Evolutionary conservation across 2,888 invertebrate species (phyloP), one percentile per base, ranked within the genome.

Genomic region (Gasteruption jaculator): DNA sequence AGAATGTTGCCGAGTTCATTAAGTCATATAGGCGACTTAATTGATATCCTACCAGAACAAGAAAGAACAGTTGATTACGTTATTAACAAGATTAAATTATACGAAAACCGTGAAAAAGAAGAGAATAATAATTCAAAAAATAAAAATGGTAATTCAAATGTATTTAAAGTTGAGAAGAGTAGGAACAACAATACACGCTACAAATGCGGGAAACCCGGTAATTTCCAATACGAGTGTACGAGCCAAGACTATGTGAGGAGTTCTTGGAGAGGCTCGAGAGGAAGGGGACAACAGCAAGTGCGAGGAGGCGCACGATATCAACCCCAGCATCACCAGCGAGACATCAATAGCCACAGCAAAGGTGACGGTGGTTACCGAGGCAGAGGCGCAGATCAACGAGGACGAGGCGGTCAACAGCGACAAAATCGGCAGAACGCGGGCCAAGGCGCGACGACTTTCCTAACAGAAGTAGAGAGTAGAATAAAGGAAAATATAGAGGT

Each of bases 41-140:
- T 49, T 8, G 43, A 46, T 35, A 29, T 36, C 3, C 8, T 46
- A 8, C 30, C 30, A 22, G 34, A 34, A 37, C 32, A 26, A 18
- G 43, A 46, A 11, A 25, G 38, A 24, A 49, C 46, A 11, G 34
- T 41, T 2, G 44, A 43, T 6, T 46, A 40, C 42, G 12, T 49
- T n/a, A 43, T 39, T 32, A 41, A 25, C 31, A 44, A 49, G 39
- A 46, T 46, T 11, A 41, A 30, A 32, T 10, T 44, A 24, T 18
- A 6, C 11, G 32, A 18, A 15, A 8, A 18, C 14, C 15, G 12
- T 8, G n/a, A 14, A 8, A 32, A 18, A 32, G 32, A 32, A 5
- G 16, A 32, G 6, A 7, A 15, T 18, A n/a, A n/a, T n/a, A n/a
- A n/a, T n/a, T n/a, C n/a, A n/a, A 32, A 15, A 32, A 8, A 8